Base-by-base conservation (phyloP, 1,140 invertebrate species). In the Tetramorium parvispinum region DNA sequence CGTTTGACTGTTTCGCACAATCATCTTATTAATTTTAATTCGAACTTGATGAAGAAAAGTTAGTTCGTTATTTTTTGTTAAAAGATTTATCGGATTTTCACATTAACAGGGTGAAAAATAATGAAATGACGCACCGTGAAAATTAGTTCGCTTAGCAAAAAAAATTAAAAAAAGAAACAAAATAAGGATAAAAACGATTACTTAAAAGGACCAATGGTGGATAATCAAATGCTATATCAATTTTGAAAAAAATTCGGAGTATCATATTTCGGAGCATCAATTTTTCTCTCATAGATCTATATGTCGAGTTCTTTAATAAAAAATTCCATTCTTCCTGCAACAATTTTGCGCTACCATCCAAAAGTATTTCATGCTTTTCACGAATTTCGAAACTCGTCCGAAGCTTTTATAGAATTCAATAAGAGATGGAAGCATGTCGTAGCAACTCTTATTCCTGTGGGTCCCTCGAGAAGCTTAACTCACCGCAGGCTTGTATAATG, bases 351-450 rank as follows among this genome's bases (percentile, higher is more conserved):
- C 63, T 40, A 1, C 16, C 11, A 6, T 40, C 51, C 55, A 40
- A 83, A 75, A 43, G 18, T 21, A 59, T 18, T 65, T 65, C 32
- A 37, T 40, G 77, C 32, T 40, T 21, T n/a, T 0, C 4, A 63
- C 21, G 16, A 70, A 70, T 55, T 59, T 82, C 40, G 16, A 51
- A 46, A 82, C 51, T 71, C 40, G 40, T 61, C 18, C 65, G 78
- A 43, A 27, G 16, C 68, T 75, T 71, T 82, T 59, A 46, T 24
- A 59, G 53, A 24, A 73, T 73, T 82, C 66, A 73, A 71, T 59
- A 83, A 49, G 53, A 83, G 68, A 83, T 75, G 40, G 40, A 49
- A 49, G 40, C 68, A 40, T 68, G 65, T 66, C 66, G 40, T 43
- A 18, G 24, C 49, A 82, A 37, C 79, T 73, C 79, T 24, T 49